phyloP scores from a whole-genome alignment of 2,113 vertebrate species.

The Hippotragus niger region DNA sequence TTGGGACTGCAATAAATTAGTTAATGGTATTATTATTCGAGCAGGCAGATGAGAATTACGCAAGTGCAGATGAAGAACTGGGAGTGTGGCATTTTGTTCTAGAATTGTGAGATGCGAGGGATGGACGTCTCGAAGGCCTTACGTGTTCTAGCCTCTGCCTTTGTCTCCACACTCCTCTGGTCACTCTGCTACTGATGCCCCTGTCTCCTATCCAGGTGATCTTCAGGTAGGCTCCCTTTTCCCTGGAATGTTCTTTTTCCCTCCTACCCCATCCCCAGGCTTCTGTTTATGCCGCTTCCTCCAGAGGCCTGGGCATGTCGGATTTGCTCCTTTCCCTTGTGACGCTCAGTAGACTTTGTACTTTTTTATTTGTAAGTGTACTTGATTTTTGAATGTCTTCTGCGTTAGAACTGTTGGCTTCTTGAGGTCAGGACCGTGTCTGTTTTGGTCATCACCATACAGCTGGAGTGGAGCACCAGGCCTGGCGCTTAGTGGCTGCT shows the following conservation, averaged over 20 bases:
- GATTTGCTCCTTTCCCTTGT: background rate
- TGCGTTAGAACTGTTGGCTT: background rate
- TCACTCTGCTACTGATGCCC: accelerated
- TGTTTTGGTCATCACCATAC: background rate
- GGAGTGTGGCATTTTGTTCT: background rate
- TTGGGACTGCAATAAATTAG: too few species aligned
- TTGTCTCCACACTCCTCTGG: background rate
- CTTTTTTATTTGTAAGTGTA: background rate
- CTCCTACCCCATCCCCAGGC: too few species aligned
- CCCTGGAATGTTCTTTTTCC: background rate
- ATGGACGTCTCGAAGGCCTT: background rate
- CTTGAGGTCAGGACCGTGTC: background rate
- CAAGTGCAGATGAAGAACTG: background rate
- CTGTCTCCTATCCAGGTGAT: background rate
- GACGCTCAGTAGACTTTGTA: background rate
- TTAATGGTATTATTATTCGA: background rate
- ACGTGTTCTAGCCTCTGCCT: background rate
- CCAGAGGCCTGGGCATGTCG: background rate
- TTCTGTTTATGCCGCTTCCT: background rate
- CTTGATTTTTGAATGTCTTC: background rate
- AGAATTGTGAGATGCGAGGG: background rate
- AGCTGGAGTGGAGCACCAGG: background rate
- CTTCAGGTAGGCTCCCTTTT: background rate
- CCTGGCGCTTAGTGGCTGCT: background rate
- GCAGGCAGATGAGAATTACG: background rate